Conservation (phyloP, 2,888 invertebrate genomes). For the Orthonevra nobilis region DNA sequence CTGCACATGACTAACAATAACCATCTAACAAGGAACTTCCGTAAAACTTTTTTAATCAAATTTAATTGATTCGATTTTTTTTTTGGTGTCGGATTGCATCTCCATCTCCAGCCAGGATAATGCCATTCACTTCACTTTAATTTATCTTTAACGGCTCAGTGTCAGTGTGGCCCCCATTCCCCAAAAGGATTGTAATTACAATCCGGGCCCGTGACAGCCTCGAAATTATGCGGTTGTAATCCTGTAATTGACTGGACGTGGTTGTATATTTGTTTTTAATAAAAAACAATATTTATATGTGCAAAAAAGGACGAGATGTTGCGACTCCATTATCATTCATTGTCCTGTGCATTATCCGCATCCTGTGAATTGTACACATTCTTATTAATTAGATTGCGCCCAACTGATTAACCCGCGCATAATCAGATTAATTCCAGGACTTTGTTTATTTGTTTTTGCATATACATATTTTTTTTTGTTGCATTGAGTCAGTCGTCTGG, state of each 20-base stretch:
- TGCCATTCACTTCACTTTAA: conserved; percentile 25
- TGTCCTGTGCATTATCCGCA: conserved; percentile 54
- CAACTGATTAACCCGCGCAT: conserved; percentile 63
- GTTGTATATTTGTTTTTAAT: conserved; percentile 39
- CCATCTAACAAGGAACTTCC: too few species aligned
- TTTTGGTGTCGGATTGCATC: conserved; percentile 2
- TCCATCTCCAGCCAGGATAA: conserved; percentile 2
- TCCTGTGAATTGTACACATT: conserved; percentile 62
- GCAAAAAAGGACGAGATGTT: neutral
- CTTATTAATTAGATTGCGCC: conserved; percentile 67
- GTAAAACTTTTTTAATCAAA: conserved; percentile 65
- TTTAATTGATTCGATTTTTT: conserved; percentile 65
- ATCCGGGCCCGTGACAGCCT: conserved; percentile 27
- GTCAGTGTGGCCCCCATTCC: too few species aligned
- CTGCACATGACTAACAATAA: conserved; percentile 13
- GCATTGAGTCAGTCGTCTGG: neutral
- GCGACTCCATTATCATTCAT: conserved; percentile 53
- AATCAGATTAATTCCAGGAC: conserved; percentile 62
- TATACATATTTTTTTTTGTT: conserved; percentile 21
- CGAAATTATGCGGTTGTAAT: conserved; percentile 56
- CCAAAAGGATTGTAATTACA: conserved; percentile 19
- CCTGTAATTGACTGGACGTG: conserved; percentile 55
- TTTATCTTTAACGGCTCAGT: conserved; percentile 18
- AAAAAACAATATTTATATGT: conserved; percentile 15
- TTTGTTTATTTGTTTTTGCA: conserved; percentile 62